phyloP scores from a whole-genome alignment of 2,888 invertebrate species.

The Habrosyne pyritoides region DNA sequence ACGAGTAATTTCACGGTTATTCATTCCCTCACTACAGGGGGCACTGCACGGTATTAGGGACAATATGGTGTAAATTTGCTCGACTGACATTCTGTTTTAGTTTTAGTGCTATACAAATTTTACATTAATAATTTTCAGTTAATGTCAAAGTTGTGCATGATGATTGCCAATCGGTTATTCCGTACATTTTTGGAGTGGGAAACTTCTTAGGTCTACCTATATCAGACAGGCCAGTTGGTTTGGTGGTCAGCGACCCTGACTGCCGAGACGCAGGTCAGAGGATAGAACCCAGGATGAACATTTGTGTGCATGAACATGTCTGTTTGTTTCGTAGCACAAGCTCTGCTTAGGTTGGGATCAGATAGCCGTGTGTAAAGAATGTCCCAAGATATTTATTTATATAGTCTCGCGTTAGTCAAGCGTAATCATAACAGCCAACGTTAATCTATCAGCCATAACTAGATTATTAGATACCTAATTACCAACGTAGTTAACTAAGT shows the following conservation, averaged over 20 bases:
- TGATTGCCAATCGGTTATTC: not conserved
- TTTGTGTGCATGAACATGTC: too few relatives aligned
- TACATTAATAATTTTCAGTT: not conserved
- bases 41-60: slow-evolving; percentile 32
- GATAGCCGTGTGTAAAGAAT: too few relatives aligned
- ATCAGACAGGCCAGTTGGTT: too few relatives aligned
- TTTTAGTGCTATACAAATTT: not conserved
- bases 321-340: too few relatives aligned
- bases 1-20: slow-evolving; percentile 80
- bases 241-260: too few relatives aligned
- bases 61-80: slow-evolving; percentile 8
- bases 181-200: not conserved
- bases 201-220: not conserved
- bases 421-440: not conserved
- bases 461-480: not conserved
- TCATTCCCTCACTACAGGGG: slow-evolving; percentile 67
- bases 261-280: too few relatives aligned
- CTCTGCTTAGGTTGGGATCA: too few relatives aligned
- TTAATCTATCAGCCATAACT: not conserved
- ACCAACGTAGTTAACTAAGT: not conserved
- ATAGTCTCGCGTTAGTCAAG: not conserved
- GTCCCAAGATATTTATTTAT: too few relatives aligned
- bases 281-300: too few relatives aligned
- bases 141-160: not conserved
- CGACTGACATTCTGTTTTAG: not conserved